Conservation (phyloP, 2,113 vertebrate species). For the Polypterus bichir region DNA sequence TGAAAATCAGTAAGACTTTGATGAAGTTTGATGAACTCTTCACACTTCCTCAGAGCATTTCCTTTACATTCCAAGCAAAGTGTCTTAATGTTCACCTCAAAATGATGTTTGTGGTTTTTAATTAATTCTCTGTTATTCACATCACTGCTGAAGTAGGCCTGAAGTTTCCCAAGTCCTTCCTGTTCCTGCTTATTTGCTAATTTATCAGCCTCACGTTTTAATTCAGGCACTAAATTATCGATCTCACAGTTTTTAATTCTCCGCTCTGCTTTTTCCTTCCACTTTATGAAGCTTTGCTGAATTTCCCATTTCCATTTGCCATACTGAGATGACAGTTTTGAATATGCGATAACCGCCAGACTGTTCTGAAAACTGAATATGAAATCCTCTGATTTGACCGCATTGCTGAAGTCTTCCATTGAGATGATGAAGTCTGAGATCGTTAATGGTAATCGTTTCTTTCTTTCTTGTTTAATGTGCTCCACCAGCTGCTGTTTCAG, state of each 20-base stretch:
- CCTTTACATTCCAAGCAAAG: slow-evolving; percentile 13
- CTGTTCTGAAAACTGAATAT: too few species aligned
- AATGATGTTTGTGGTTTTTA: slow-evolving; percentile 20
- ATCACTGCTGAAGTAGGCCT: slow-evolving; percentile 14
- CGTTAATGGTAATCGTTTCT: too few species aligned
- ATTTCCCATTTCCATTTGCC: slow-evolving; percentile 25
- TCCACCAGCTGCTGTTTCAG: slow-evolving; percentile 38
- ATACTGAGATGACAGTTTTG: slow-evolving; percentile 18
- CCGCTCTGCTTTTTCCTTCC: slow-evolving; percentile 13
- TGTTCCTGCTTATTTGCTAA: neutral
- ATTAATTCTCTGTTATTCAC: slow-evolving; percentile 8
- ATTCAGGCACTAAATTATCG: too few species aligned
- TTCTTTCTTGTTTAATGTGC: slow-evolving; percentile 19
- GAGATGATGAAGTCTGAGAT: too few species aligned
- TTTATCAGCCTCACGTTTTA: neutral
- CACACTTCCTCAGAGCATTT: slow-evolving; percentile 2
- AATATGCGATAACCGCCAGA: too few species aligned
- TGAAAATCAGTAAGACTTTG: slow-evolving; percentile 8
- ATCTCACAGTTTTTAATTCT: slow-evolving; percentile 11
- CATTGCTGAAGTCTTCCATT: too few species aligned
- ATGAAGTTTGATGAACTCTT: slow-evolving; percentile 4
- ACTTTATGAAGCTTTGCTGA: slow-evolving; percentile 8
- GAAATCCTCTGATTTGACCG: too few species aligned
- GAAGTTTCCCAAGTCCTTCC: too few species aligned
- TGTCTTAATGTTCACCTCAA: slow-evolving; percentile 12